Evolutionary conservation across 2,888 invertebrate species (phyloP).

Genomic region (Nasonia oneida): DNA sequence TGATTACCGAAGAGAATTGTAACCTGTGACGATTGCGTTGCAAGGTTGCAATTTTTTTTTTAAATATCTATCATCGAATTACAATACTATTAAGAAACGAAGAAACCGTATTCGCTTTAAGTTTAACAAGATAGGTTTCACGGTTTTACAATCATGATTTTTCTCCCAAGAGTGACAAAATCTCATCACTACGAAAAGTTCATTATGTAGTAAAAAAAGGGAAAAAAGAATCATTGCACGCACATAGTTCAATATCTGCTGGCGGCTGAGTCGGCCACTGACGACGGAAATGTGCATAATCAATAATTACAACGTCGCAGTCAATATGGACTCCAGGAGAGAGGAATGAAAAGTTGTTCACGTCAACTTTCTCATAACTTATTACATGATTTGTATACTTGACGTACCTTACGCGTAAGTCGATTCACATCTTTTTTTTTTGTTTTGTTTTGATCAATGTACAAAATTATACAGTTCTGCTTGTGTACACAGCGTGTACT

Average conservation of each 20-base stretch:
- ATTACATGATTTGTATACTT: slow-evolving; percentile 57
- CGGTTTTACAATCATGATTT: slow-evolving; percentile 47
- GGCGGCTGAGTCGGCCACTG: slow-evolving; percentile 36
- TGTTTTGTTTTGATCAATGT: slow-evolving; percentile 48
- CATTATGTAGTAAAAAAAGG: slow-evolving; percentile 4
- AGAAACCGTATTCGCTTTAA: slow-evolving; percentile 50
- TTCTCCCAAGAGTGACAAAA: slow-evolving; percentile 41
- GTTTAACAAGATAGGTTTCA: slow-evolving; percentile 53
- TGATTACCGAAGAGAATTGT: slow-evolving; percentile 50
- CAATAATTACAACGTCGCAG: slow-evolving; percentile 59
- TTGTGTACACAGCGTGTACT: slow-evolving; percentile 42
- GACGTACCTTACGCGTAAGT: slow-evolving; percentile 57
- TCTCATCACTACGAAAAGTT: slow-evolving; percentile 42
- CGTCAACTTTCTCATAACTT: slow-evolving; percentile 43
- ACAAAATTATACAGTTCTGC: slow-evolving; percentile 63
- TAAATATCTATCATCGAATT: slow-evolving; percentile 60
- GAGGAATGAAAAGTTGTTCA: slow-evolving; percentile 39
- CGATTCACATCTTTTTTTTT: slow-evolving; percentile 36
- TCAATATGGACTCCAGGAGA: slow-evolving; percentile 47
- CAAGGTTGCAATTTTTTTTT: slow-evolving; percentile 60
- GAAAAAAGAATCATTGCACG: not conserved
- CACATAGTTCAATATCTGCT: slow-evolving; percentile 54
- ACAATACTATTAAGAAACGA: slow-evolving; percentile 60
- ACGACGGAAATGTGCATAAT: slow-evolving; percentile 47
- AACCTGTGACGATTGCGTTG: slow-evolving; percentile 55